Percentiles rank a stretch among this genome's conserved stretches.
phyloP scores from a whole-genome alignment of 2,888 invertebrate species.

The Ophioninae sp. region DNA sequence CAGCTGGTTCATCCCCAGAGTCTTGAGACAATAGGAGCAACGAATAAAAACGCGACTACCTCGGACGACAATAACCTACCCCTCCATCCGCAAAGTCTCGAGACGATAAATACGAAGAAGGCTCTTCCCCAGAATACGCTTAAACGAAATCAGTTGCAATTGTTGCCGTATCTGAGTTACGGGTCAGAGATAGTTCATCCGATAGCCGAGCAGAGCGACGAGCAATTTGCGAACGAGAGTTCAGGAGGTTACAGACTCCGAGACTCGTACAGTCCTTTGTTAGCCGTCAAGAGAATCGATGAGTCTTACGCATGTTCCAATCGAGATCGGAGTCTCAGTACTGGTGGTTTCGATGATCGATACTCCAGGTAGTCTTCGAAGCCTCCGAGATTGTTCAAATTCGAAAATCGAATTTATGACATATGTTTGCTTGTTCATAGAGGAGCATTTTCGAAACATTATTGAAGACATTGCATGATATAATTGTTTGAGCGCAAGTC shows the following conservation, averaged over 20 bases:
- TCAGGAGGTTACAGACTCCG: constrained; percentile 73
- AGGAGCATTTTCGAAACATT: too few relatives aligned
- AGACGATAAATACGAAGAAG: constrained; percentile 84
- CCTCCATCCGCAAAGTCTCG: constrained; percentile 91
- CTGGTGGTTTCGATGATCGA: constrained; percentile 75
- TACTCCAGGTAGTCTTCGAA: constrained; percentile 72
- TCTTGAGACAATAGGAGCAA: constrained; percentile 78
- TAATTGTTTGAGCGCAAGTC: too few relatives aligned
- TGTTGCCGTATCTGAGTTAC: constrained; percentile 82
- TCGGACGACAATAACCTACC: constrained; percentile 84
- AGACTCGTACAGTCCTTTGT: constrained; percentile 75
- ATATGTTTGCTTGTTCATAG: too few relatives aligned
- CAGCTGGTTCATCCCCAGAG: constrained; percentile 79
- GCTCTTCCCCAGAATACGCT: constrained; percentile 78
- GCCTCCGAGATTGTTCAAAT: not conserved
- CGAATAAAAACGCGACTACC: constrained; percentile 75
- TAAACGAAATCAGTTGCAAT: constrained; percentile 78
- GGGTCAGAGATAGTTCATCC: constrained; percentile 91
- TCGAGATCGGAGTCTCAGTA: constrained; percentile 75
- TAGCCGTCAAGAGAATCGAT: constrained; percentile 72
- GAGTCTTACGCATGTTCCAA: constrained; percentile 70
- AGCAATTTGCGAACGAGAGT: constrained; percentile 82
- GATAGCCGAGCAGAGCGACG: constrained; percentile 92
- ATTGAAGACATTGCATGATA: too few relatives aligned
- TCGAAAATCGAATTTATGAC: not conserved